Evolutionary conservation across 2,888 invertebrate genomes (phyloP).

Genomic region (Saturnia pavonia): DNA sequence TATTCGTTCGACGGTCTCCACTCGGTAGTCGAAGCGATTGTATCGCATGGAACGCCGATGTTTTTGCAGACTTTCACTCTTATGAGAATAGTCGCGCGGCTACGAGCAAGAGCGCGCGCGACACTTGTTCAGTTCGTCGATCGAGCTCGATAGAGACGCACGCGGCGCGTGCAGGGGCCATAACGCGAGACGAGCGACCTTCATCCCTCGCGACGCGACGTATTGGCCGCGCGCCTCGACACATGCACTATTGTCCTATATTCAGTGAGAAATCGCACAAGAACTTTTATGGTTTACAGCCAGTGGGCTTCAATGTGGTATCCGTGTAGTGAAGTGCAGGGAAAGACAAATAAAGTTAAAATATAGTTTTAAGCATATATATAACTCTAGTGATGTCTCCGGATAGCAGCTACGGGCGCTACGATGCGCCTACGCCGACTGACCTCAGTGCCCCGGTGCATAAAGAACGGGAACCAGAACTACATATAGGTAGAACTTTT

Average conservation of each 20-base stretch:
- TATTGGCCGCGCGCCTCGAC: constrained; percentile 60
- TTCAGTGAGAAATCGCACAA: constrained; percentile 58
- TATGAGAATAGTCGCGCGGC: constrained; percentile 72
- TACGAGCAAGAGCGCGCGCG: constrained; percentile 71
- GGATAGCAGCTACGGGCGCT: constrained; percentile 84
- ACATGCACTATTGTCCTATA: constrained; percentile 72
- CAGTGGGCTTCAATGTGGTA: constrained; percentile 64
- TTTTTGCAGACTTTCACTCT: constrained; percentile 84
- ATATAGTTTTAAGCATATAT: constrained; percentile 52
- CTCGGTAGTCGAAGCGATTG: constrained; percentile 71
- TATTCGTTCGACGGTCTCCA: constrained; percentile 66
- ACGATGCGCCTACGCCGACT: constrained; percentile 79
- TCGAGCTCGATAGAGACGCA: constrained; percentile 81
- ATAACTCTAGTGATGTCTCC: constrained; percentile 84
- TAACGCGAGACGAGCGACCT: constrained; percentile 65
- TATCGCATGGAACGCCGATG: constrained; percentile 77
- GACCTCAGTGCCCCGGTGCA: constrained; percentile 74
- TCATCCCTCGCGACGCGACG: constrained; percentile 73
- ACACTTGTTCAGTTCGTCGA: constrained; percentile 78
- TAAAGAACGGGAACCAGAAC: constrained; percentile 84
- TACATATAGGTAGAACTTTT: constrained; percentile 84
- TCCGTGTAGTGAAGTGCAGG: constrained; percentile 75
- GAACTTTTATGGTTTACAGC: constrained; percentile 51
- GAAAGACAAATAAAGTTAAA: constrained; percentile 47
- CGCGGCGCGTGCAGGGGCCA: constrained; percentile 68